phyloP scores from a whole-genome alignment of 2,113 vertebrate genomes.

The Calonectris borealis region DNA sequence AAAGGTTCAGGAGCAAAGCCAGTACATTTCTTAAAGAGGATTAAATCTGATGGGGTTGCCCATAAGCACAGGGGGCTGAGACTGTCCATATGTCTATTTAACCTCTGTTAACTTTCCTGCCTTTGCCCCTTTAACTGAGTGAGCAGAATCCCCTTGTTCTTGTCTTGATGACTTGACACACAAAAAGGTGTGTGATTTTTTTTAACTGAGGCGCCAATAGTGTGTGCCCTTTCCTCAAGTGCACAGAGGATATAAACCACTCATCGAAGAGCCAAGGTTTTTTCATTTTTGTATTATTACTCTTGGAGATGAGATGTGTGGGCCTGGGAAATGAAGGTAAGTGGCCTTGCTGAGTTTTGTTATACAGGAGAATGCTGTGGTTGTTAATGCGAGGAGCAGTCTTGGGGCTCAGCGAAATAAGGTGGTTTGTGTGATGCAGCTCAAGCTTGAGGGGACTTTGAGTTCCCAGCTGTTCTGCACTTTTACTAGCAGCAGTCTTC shows the following conservation, averaged over 20 bases:
- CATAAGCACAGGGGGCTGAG: background rate
- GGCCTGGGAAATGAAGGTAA: background rate
- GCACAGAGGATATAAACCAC: background rate
- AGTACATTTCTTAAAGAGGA: background rate
- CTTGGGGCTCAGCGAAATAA: background rate
- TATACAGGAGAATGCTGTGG: background rate
- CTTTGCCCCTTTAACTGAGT: background rate
- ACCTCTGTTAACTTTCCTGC: background rate
- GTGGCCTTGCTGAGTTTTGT: background rate
- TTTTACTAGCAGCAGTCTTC: background rate
- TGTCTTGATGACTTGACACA: background rate
- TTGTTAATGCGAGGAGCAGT: fast-evolving
- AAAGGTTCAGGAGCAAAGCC: background rate
- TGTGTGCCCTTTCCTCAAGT: background rate
- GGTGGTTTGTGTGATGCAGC: background rate
- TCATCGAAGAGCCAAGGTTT: background rate
- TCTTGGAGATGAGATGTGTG: background rate
- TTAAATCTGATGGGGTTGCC: background rate
- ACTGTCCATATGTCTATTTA: background rate
- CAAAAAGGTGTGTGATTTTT: background rate
- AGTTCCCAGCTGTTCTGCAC: too few species aligned
- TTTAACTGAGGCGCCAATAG: background rate
- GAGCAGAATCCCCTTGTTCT: background rate
- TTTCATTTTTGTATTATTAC: fast-evolving
- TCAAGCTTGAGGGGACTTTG: background rate